Evolutionary conservation across 2,797 vertebrate genomes (phyloP), one percentile per base, ranked within the genome.

Genomic region (Silurus aristotelis): DNA sequence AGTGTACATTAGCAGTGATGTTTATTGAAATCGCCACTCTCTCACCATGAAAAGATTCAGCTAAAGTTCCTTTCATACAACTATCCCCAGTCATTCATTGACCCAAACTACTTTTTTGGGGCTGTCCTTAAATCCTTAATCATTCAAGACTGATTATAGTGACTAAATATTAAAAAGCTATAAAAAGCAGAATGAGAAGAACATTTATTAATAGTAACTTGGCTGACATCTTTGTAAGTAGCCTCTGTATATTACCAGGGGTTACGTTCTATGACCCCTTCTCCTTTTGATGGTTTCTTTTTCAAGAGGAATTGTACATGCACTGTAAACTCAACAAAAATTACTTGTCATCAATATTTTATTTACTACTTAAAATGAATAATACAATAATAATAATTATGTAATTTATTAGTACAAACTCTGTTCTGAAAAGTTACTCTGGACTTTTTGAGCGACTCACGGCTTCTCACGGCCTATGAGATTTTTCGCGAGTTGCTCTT

Each of bases 101-200:
- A 56, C n/a, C 48, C 17, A 48, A 56, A 55, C 14, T 55, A 56
- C 70, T 72, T 52, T 75, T 17, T 17, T 17, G 38, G 12, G n/a
- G 14, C 48, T 75, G 72, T 56, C 72, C 17, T 75, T 14, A 2
- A 76, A 46, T 56, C 72, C 17, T 75, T 6, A 5, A 76, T n/a
- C 13, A 56, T 76, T 76, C 8, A 25, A 15, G n/a, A 75, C 52
- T 75, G 72, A 27, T 48, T 52, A 55, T n/a, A 55, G 48, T 15
- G 48, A 27, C 72, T 55, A 25, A 75, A 75, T 75, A 75, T 55
- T 27, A 75, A 55, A 6, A 75, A 73, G 71, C 72, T 73, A 55
- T 73, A 73, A 73, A 73, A 73, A 3, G 71, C 48, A 55, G 46
- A 25, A 55, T 3, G 46, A 12, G 46, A 48, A 22, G 10, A 48